Base-by-base conservation (phyloP, 2,113 vertebrate species). In the Pseudorhombus dupliciocellatus region DNA sequence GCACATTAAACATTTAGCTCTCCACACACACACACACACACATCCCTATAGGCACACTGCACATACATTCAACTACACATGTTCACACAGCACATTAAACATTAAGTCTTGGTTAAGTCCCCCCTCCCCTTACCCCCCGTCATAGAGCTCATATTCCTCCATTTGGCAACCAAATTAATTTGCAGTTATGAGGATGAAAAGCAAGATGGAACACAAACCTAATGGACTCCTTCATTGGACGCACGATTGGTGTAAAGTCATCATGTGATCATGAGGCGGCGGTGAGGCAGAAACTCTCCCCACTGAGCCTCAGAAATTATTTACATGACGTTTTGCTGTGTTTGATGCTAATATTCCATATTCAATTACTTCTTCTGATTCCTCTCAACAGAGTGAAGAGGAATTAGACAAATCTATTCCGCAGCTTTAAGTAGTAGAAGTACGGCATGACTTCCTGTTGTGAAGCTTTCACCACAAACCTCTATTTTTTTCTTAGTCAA, bases 1-100 rank as follows among this genome's bases (percentile, higher is more conserved):
- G 62, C 58, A 69, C 58, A 80, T 77, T 79, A 74, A 82, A 82
- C 54, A 84, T 77, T 60, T 64, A 81, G 58, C 5, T 48, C 57
- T 7, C 14, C 21, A 24, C 56, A 61, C 50, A 60, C 26, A 63
- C 58, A 52, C 26, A 60, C 28, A 59, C 18, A 50, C 65, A 52
- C n/a, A 55, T 24, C 48, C 25, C 28, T 14, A 62, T 37, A 52
- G 16, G 37, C 30, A 66, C 56, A 58, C 4, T 8, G 26, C 22
- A 34, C 54, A 78, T 22, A 65, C 22, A 34, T 68, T 15, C 25
- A 16, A 21, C 4, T 5, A 24, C 51, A 73, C 64, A 52, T 66
- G 28, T 57, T 50, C n/a, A 16, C 63, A 66, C 54, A 66, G 28
- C 37, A 65, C 63, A 83, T 79, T 70, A 74, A 73, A 73, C 61